Evolutionary conservation across 2,113 vertebrate species (phyloP).

Genomic region (Balaenoptera acutorostrata): DNA sequence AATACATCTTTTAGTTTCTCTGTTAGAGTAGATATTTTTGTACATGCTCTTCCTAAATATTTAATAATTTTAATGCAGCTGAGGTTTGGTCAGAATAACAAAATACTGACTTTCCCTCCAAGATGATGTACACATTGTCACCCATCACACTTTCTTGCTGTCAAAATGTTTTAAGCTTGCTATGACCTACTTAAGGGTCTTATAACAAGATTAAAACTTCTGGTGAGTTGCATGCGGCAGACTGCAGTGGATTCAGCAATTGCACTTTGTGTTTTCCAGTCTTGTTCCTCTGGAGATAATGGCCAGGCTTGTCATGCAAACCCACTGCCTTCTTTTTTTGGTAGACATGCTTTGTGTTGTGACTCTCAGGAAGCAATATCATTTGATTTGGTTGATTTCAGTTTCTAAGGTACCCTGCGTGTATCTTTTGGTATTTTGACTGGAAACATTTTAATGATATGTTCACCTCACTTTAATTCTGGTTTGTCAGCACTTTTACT

Average conservation of each 20-base stretch:
- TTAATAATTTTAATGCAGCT: slow-evolving; percentile 30
- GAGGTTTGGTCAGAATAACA: slow-evolving; percentile 53
- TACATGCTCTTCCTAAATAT: neutral
- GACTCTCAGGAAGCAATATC: neutral
- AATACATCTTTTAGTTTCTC: neutral
- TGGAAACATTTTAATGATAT: slow-evolving; percentile 16
- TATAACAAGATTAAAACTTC: slow-evolving; percentile 70
- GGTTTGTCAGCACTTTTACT: neutral
- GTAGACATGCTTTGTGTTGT: slow-evolving; percentile 18
- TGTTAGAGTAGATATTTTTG: slow-evolving; percentile 9
- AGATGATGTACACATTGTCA: slow-evolving; percentile 71
- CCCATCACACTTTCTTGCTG: slow-evolving; percentile 65
- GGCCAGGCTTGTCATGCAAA: slow-evolving; percentile 5
- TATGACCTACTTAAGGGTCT: slow-evolving; percentile 80
- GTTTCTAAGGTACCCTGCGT: neutral
- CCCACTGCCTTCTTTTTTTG: slow-evolving; percentile 20
- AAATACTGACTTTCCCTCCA: slow-evolving; percentile 54
- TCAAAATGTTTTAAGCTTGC: slow-evolving; percentile 75
- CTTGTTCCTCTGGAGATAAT: slow-evolving; percentile 66
- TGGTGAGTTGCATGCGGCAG: slow-evolving; percentile 41
- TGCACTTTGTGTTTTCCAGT: slow-evolving; percentile 36
- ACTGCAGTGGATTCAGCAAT: slow-evolving; percentile 36
- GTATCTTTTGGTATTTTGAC: neutral
- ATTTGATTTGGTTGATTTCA: slow-evolving; percentile 16
- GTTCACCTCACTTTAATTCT: neutral